Conservation (phyloP, 2,113 vertebrate genomes). For the Neolamprologus ventralis region DNA sequence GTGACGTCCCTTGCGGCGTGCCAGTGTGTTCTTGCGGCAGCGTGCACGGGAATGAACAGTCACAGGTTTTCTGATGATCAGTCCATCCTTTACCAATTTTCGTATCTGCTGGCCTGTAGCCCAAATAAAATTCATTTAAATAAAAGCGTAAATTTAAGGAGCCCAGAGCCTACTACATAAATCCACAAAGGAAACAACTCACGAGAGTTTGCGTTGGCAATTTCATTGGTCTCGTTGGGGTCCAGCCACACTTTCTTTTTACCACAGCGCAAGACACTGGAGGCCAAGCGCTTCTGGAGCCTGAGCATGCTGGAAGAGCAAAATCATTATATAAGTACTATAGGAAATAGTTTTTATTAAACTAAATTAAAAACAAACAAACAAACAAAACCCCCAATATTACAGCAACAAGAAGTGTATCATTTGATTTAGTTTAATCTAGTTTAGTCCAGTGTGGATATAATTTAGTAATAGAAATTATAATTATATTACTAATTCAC, state of each 20-base stretch:
- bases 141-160: not conserved
- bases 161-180: not conserved
- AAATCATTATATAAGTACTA: not conserved
- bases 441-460: not conserved
- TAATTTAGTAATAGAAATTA: not conserved
- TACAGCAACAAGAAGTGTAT: not conserved
- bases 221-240: slow-evolving; percentile 95
- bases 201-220: slow-evolving; percentile 95
- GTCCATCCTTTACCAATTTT: slow-evolving; percentile 92
- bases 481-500: not conserved
- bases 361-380: not conserved
- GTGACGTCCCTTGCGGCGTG: slow-evolving; percentile 90
- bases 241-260: slow-evolving; percentile 97
- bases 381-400: not conserved
- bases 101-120: slow-evolving; percentile 87
- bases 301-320: slow-evolving; percentile 79
- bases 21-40: slow-evolving; percentile 92
- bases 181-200: not conserved
- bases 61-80: slow-evolving; percentile 94
- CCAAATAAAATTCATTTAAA: not conserved
- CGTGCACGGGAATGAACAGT: slow-evolving; percentile 93
- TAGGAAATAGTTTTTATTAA: not conserved
- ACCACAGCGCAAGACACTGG: slow-evolving; percentile 91
- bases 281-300: slow-evolving; percentile 94
- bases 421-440: not conserved